Percentiles rank a stretch among this genome's conserved stretches.
These are phyloP conservation scores for Leucoma salicis DNA, from an alignment of 2,888 invertebrate species.

Conservation along the genomic window DNA sequence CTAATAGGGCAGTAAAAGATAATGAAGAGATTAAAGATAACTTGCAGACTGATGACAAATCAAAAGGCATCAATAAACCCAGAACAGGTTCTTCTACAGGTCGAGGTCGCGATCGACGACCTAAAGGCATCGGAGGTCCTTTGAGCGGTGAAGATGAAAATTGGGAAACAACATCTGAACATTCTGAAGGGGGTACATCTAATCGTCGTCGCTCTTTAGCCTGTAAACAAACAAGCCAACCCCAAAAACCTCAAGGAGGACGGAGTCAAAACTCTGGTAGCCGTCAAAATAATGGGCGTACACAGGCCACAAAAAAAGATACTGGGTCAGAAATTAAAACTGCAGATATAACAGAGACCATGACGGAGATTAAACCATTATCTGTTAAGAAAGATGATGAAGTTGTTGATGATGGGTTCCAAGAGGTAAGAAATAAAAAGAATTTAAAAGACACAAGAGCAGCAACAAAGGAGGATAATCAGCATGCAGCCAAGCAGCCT, in stretches of 20 bases:
- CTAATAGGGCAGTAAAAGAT: conserved; percentile 65
- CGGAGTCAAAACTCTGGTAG: conserved; percentile 63
- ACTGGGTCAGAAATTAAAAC: conserved; percentile 54
- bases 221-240: conserved; percentile 49
- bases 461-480: conserved; percentile 62
- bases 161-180: conserved; percentile 93
- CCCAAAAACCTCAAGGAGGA: conserved; percentile 55
- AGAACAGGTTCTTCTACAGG: conserved; percentile 85
- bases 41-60: conserved; percentile 82
- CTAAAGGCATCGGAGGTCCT: conserved; percentile 59
- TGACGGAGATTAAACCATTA: conserved; percentile 64
- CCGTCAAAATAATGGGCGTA: conserved; percentile 57
- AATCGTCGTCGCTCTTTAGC: conserved; percentile 57
- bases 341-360: conserved; percentile 66
- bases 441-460: conserved; percentile 84
- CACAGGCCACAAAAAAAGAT: conserved; percentile 60
- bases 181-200: conserved; percentile 83
- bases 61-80: conserved; percentile 85
- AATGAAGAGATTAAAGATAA: conserved; percentile 63
- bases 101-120: conserved; percentile 71
- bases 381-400: conserved; percentile 71
- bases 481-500: conserved; percentile 56
- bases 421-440: conserved; percentile 92
- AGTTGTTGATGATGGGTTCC: conserved; percentile 87
- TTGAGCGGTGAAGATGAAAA: conserved; percentile 83